A percentile compares a stretch with the other conserved stretches of the same genome.
Conservation (phyloP, 2,888 invertebrate species). For the Aricia artaxerxes region DNA sequence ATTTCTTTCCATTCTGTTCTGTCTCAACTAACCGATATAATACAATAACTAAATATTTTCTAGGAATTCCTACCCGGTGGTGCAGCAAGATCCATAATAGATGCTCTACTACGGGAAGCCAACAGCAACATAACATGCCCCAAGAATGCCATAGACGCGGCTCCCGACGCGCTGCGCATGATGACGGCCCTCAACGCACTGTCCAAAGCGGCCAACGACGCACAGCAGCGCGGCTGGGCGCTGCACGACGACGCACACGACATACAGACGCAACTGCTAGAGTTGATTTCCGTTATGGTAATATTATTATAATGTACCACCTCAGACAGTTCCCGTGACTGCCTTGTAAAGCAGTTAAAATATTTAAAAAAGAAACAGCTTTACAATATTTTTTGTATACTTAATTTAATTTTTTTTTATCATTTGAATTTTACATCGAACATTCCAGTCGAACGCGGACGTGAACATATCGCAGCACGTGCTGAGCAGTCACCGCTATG, state of each 20-base stretch:
- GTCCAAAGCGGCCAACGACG: conserved; percentile 94
- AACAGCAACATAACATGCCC: conserved; percentile 74
- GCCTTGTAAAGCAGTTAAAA: too few species aligned
- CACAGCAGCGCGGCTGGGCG: conserved; percentile 97
- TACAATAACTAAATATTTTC: conserved; percentile 28
- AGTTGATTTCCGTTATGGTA: conserved; percentile 85
- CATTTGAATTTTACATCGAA: too few species aligned
- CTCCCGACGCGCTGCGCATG: conserved; percentile 91
- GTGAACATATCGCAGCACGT: conserved; percentile 92
- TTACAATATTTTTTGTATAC: too few species aligned
- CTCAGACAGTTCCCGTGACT: too few species aligned
- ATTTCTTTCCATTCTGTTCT: too few species aligned
- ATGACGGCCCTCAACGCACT: conserved; percentile 91
- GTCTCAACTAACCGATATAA: neutral
- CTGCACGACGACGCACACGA: conserved; percentile 95
- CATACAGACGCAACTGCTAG: conserved; percentile 91
- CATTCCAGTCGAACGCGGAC: conserved; percentile 92
- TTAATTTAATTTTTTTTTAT: too few species aligned
- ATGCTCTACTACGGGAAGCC: conserved; percentile 71
- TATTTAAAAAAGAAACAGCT: too few species aligned
- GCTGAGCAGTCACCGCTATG: conserved; percentile 90
- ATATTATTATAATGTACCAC: too few species aligned
- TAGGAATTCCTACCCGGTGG: conserved; percentile 74
- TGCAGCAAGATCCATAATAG: conserved; percentile 72
- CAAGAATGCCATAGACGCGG: conserved; percentile 87